Percentiles rank a stretch among this genome's conserved stretches.
Conservation (phyloP, 2,113 vertebrate species). For the Clupea harengus region DNA sequence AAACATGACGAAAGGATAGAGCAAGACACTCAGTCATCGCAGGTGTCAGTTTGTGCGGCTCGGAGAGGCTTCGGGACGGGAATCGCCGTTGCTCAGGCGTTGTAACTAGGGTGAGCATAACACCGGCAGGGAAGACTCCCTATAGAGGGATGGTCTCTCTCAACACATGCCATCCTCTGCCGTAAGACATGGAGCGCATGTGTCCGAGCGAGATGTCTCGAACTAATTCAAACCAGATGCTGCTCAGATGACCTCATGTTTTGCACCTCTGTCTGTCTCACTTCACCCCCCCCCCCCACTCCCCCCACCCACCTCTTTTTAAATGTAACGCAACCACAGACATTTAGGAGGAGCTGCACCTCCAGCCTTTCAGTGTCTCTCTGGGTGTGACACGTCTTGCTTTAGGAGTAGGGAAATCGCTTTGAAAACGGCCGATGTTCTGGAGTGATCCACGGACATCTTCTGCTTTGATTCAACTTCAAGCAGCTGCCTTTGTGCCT, state of each 20-base stretch:
- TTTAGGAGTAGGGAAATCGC: neutral
- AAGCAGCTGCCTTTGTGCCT: neutral
- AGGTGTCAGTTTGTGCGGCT: slow-evolving; percentile 43
- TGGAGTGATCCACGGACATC: no score
- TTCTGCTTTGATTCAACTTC: neutral
- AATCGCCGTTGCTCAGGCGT: neutral
- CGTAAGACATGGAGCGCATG: slow-evolving; percentile 55
- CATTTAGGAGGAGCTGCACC: neutral
- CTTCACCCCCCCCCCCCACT: neutral
- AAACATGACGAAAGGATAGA: neutral
- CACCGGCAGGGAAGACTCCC: slow-evolving; percentile 15
- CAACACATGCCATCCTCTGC: slow-evolving; percentile 54
- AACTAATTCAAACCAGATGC: slow-evolving; percentile 66
- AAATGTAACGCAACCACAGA: neutral
- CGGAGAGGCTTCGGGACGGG: neutral
- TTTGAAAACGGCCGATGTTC: neutral
- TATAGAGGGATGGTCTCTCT: slow-evolving; percentile 62
- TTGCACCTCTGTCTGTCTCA: neutral
- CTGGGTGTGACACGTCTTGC: neutral
- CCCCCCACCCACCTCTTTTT: neutral
- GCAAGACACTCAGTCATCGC: slow-evolving; percentile 58
- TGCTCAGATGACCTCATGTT: slow-evolving; percentile 42
- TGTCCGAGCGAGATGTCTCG: slow-evolving; percentile 54
- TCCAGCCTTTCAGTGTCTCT: neutral
- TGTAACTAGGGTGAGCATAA: slow-evolving; percentile 1